Conservation (phyloP, 2,797 vertebrate species). For the Chelmon rostratus region DNA sequence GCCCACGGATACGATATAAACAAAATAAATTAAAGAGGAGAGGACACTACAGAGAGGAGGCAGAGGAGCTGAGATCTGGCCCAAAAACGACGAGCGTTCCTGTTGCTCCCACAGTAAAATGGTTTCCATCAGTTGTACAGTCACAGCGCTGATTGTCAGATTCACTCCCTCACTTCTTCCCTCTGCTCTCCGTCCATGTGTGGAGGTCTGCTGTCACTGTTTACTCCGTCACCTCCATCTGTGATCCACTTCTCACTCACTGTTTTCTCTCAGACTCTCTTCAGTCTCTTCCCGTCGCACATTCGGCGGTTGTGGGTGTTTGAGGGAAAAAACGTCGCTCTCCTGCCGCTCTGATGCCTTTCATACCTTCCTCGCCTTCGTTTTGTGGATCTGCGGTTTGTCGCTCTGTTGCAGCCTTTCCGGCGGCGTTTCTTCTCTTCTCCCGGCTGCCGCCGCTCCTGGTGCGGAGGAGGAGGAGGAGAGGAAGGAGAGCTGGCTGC, state of each 20-base stretch:
- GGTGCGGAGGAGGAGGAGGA: conserved; percentile 61
- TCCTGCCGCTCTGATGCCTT: conserved; percentile 38
- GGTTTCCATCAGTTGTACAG: conserved; percentile 64
- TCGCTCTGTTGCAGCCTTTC: conserved; percentile 40
- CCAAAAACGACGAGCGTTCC: conserved; percentile 34
- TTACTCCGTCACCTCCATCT: conserved; percentile 31
- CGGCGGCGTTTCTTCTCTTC: conserved; percentile 26
- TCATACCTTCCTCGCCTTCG: conserved; percentile 38
- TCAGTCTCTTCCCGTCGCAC: conserved; percentile 53
- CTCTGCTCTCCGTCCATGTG: conserved; percentile 50
- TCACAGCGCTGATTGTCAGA: conserved; percentile 39
- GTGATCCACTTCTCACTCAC: conserved; percentile 61
- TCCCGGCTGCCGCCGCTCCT: conserved; percentile 54
- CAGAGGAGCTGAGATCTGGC: not conserved
- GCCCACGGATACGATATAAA: conserved; percentile 23
- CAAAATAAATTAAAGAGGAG: conserved; percentile 6
- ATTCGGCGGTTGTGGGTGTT: conserved; percentile 49
- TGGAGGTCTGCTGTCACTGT: conserved; percentile 50
- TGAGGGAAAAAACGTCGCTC: conserved; percentile 31
- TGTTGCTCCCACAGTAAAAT: conserved; percentile 76
- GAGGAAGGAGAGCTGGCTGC: conserved; percentile 63
- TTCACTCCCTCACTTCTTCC: conserved; percentile 50
- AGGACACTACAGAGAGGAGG: not conserved
- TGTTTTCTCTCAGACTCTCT: conserved; percentile 47
- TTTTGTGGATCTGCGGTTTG: conserved; percentile 1